Evolutionary conservation across 2,888 invertebrate species (phyloP), one percentile per base, ranked within the genome.

Genomic region (Torymus tubicola): DNA sequence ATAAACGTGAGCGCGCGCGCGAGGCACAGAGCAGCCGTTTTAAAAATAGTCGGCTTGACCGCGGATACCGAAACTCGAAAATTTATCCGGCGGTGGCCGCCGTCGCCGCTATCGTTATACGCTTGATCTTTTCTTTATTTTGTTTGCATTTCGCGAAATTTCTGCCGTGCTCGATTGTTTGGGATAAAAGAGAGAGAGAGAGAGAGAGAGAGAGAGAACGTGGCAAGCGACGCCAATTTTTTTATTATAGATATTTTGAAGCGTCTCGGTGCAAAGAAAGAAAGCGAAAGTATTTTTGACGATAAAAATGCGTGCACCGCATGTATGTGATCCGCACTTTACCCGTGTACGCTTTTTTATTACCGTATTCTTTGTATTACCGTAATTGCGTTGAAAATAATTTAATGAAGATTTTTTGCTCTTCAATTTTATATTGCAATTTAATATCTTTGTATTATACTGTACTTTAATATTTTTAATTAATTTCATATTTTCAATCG

Each of bases 1-100:
- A 21, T 21, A 21, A 21, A 14, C 12, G 10, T 18, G 67, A 61
- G 60, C 18, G 61, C 21, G 52, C 21, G 61, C 31, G 65, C 31
- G 3, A 1, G 31, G 31, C 3, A 4, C 31, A 31, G 31, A 3
- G 14, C 24, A 42, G 58, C 14, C 50, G 24, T 57, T 75, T 75
- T 75, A 75, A 67, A 75, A 75, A 75, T 75, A 75, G 74, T 74
- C 64, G 50, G 21, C 12, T 53, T 18, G 31, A 64, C 73, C 55
- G n/a, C 71, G 61, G 31, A 31, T 31, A 31, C 68, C 68, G 69
- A 70, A 58, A 70, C 42, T 64, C 13, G 31, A 31, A 5, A 31
- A 31, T 31, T 31, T 31, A 31, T 31, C 3, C 2, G 31, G 31
- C 31, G 31, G 31, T 31, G 12, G 61, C 61, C 24, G 24, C 24